Base-by-base conservation (phyloP, 1,140 invertebrate species). In the Conopomorpha cramerella region DNA sequence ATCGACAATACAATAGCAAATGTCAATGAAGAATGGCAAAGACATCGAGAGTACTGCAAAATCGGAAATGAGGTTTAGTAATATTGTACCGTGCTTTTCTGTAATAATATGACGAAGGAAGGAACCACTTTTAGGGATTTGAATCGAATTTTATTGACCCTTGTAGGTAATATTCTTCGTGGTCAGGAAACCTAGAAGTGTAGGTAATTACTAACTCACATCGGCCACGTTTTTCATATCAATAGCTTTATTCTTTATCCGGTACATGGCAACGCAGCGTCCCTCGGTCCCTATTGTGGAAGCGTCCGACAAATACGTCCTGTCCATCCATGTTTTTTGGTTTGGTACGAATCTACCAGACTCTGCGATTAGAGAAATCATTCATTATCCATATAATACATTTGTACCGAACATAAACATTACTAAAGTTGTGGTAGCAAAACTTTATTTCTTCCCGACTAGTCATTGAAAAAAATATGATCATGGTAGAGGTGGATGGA, bases 221-320 rank as follows among this genome's bases (percentile, higher is more conserved):
- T 73, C 68, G 15, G 66, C 63, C 13, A 73, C 57, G 49, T 66
- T 67, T 43, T 65, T 70, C 28, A 37, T 46, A 32, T 76, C 71
- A 35, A 76, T 55, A 30, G 47, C 39, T 44, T 70, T 66, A 32
- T 64, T 76, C 41, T 66, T 76, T 8, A 73, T 64, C 26, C 71
- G 58, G 35, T 72, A 76, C 47, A 67, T 55, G 0, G 57, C 67
- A 18, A 73, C 51, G 32, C 62, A 70, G 31, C 39, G 48, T 0
- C 71, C 71, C 26, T 61, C 53, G 11, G 65, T 65, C 8, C 52
- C 58, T 25, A 71, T 70, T 8, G 53, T 49, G 0, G 49, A 48
- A 8, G 35, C 46, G 44, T 76, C 66, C 16, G 71, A 76, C 44
- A 76, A 50, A 18, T 73, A 76, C 0, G 57, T 59, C 33, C 68